Percentiles rank a stretch among this genome's conserved stretches.
Evolutionary conservation across 2,888 invertebrate species (phyloP).

Genomic region (Coremacera marginata): DNA sequence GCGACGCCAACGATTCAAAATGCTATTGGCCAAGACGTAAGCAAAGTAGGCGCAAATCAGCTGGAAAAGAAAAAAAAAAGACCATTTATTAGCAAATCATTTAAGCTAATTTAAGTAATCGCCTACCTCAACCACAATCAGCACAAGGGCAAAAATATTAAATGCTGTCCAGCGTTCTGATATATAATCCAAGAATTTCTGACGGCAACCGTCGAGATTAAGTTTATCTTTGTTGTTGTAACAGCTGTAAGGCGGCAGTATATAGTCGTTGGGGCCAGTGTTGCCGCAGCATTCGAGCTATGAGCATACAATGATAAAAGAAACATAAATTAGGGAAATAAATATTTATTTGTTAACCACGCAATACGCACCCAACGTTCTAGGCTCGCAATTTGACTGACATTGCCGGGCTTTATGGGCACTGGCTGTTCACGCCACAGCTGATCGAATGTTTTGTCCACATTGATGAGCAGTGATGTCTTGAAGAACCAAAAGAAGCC

Average conservation of each 20-base stretch:
- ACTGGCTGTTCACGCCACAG: conserved; percentile 60
- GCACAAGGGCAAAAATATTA: conserved; percentile 54
- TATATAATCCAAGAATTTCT: conserved; percentile 61
- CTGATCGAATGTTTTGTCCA: conserved; percentile 60
- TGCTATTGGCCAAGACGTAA: conserved; percentile 61
- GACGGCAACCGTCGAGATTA: conserved; percentile 60
- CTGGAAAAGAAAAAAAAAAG: conserved; percentile 47
- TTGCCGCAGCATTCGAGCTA: conserved; percentile 64
- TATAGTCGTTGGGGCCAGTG: conserved; percentile 56
- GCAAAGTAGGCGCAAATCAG: conserved; percentile 60
- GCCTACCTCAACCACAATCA: conserved; percentile 61
- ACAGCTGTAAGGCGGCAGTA: conserved; percentile 59
- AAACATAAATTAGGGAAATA: not conserved
- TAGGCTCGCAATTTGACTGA: conserved; percentile 58
- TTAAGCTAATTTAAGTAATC: not conserved
- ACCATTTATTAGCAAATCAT: not conserved
- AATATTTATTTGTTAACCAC: not conserved
- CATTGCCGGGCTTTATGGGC: conserved; percentile 61
- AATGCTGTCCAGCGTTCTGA: conserved; percentile 58
- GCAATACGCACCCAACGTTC: conserved; percentile 59
- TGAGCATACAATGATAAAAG: not conserved
- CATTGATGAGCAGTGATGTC: conserved; percentile 58
- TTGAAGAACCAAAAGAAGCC: conserved; percentile 62
- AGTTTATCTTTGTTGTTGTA: conserved; percentile 57
- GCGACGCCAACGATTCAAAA: conserved; percentile 65